phyloP scores from a whole-genome alignment of 1,140 invertebrate species.

The Carposina sasakii region DNA sequence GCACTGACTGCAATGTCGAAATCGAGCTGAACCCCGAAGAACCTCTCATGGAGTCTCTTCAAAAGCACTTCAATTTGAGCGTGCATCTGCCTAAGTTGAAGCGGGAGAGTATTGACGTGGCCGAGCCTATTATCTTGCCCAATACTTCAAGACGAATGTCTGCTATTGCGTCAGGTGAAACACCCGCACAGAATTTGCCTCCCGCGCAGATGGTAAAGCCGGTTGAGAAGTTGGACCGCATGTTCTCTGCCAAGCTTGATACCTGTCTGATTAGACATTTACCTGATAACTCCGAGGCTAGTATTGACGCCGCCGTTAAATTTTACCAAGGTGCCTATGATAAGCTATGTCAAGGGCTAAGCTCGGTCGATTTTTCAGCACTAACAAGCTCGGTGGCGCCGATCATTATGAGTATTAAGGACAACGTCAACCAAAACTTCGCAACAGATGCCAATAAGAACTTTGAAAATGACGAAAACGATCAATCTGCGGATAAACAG shows the following conservation, averaged over 20 bases:
- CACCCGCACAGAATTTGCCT: conserved; percentile 36
- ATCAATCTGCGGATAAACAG: conserved; percentile 42
- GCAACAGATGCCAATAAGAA: conserved; percentile 53
- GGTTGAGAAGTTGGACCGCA: conserved; percentile 46
- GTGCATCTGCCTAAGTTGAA: conserved; percentile 56
- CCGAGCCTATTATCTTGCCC: conserved; percentile 51
- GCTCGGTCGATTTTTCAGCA: conserved; percentile 43
- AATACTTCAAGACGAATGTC: conserved; percentile 60
- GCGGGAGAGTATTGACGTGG: conserved; percentile 57
- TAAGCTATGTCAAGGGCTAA: conserved; percentile 45
- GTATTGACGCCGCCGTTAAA: conserved; percentile 46
- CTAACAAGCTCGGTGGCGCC: conserved; percentile 59
- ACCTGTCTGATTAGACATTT: conserved; percentile 39
- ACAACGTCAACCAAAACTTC: conserved; percentile 64
- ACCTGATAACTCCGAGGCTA: conserved; percentile 57
- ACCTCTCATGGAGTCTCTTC: conserved; percentile 58
- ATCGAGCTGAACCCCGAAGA: conserved; percentile 58
- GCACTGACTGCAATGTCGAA: conserved; percentile 57
- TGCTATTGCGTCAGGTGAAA: conserved; percentile 51
- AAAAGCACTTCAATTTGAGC: conserved; percentile 56
- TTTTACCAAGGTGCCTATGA: conserved; percentile 47
- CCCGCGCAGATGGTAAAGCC: conserved; percentile 43
- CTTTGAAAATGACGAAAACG: conserved; percentile 56
- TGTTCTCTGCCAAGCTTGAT: conserved; percentile 42
- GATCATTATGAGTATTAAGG: conserved; percentile 64